A percentile compares a stretch with the other conserved stretches of the same genome.
Evolutionary conservation across 2,797 vertebrate genomes (phyloP).

Genomic region (Heliangelus exortis): DNA sequence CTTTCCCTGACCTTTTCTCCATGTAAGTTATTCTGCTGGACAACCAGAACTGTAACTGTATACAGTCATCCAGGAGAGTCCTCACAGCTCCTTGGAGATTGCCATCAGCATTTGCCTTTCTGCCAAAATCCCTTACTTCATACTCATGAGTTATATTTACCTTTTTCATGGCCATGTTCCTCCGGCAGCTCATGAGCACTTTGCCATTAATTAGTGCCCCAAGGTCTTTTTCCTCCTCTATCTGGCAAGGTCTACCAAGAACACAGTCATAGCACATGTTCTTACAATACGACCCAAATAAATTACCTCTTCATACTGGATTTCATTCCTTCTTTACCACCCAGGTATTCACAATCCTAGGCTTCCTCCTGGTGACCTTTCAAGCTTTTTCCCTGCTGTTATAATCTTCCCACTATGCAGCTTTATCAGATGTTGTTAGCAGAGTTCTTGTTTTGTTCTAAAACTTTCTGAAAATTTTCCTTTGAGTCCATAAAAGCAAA

Average conservation of each 20-base stretch:
- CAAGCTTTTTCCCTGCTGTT: background rate
- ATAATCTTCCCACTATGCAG: background rate
- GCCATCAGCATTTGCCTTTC: background rate
- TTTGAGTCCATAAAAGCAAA: background rate
- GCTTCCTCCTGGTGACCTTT: background rate
- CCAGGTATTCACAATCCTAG: background rate
- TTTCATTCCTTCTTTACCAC: background rate
- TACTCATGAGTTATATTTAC: background rate
- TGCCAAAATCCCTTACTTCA: background rate
- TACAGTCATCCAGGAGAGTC: background rate
- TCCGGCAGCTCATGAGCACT: background rate
- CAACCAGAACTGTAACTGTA: background rate
- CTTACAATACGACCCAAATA: rapidly evolving
- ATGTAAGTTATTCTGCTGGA: background rate
- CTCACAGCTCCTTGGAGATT: background rate
- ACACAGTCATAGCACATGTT: background rate
- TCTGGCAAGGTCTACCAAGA: background rate
- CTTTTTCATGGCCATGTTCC: slow-evolving; percentile 26
- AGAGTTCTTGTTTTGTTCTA: background rate
- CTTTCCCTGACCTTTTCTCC: background rate
- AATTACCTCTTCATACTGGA: background rate
- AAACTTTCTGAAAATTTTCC: background rate
- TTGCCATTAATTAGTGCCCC: background rate
- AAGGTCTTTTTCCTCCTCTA: slow-evolving; percentile 23
- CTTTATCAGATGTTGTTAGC: background rate